A percentile compares a stretch with the other conserved stretches of the same genome.
phyloP scores from a whole-genome alignment of 2,888 invertebrate genomes.

The Drosophila birchii region DNA sequence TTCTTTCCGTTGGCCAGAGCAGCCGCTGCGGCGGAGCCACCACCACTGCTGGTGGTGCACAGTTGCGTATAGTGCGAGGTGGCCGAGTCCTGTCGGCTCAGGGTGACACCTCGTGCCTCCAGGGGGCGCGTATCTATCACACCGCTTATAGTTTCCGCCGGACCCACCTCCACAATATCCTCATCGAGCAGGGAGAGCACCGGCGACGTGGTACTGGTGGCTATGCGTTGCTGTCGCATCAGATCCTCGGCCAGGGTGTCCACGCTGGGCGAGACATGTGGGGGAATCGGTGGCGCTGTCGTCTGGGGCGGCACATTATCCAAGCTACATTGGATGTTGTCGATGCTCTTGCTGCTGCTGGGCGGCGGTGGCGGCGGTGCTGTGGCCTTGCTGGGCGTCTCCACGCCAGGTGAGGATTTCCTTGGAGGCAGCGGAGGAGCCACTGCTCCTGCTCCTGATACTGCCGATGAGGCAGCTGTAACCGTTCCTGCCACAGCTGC shows the following conservation, averaged over 20 bases:
- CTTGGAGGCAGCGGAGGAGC: constrained; percentile 87
- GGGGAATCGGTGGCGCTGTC: constrained; percentile 84
- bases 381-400: constrained; percentile 71
- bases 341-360: constrained; percentile 75
- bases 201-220: constrained; percentile 65
- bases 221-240: constrained; percentile 79
- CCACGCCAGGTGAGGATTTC: constrained; percentile 85
- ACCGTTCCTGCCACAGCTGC: constrained; percentile 14
- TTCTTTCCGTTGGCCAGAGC: constrained; percentile 57
- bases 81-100: constrained; percentile 53
- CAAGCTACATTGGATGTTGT: constrained; percentile 80
- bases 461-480: constrained; percentile 46
- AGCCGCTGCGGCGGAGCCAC: constrained; percentile 49
- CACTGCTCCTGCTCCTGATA: constrained; percentile 72
- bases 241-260: constrained; percentile 82
- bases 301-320: constrained; percentile 81
- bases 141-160: constrained; percentile 90
- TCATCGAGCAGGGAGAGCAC: constrained; percentile 78
- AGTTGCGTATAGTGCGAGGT: constrained; percentile 76
- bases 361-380: constrained; percentile 57
- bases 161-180: constrained; percentile 88
- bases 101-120: constrained; percentile 79
- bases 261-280: constrained; percentile 78
- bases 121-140: constrained; percentile 88
- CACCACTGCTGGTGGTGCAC: constrained; percentile 71